These are phyloP conservation scores for Champsocephalus gunnari DNA, from an alignment of 2,797 vertebrate genomes.

Conservation along the genomic window DNA sequence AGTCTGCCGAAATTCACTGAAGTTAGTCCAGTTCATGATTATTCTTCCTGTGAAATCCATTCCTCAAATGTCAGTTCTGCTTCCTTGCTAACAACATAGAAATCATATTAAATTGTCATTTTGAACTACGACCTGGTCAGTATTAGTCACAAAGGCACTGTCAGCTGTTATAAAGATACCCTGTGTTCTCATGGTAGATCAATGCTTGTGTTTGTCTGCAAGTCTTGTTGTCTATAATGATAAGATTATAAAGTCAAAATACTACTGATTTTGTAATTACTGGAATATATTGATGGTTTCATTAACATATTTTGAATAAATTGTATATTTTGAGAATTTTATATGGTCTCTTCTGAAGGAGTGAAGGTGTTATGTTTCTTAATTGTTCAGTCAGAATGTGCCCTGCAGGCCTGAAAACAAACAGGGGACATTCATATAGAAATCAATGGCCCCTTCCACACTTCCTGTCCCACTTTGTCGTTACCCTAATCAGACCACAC, in stretches of 20 bases:
- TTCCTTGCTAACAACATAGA: slow-evolving; percentile 5
- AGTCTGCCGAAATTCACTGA: not conserved
- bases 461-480: too few species aligned
- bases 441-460: too few species aligned
- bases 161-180: slow-evolving; percentile 30
- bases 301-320: slow-evolving; percentile 89
- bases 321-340: slow-evolving; percentile 87
- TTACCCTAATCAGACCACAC: too few species aligned
- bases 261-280: slow-evolving; percentile 89
- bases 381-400: not conserved
- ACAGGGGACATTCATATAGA: too few species aligned
- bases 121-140: slow-evolving; percentile 16
- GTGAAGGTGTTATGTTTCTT: not conserved
- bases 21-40: not conserved
- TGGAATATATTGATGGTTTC: slow-evolving; percentile 83
- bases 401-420: not conserved
- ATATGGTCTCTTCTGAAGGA: slow-evolving; percentile 44
- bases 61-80: slow-evolving; percentile 14
- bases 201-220: slow-evolving; percentile 57
- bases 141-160: slow-evolving; percentile 41
- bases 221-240: slow-evolving; percentile 60
- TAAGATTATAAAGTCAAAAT: slow-evolving; percentile 52
- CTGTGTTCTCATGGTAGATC: slow-evolving; percentile 38
- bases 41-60: slow-evolving; percentile 10
- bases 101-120: slow-evolving; percentile 7